phyloP scores from a whole-genome alignment of 2,888 invertebrate genomes.

The Hypomecis atomaria region DNA sequence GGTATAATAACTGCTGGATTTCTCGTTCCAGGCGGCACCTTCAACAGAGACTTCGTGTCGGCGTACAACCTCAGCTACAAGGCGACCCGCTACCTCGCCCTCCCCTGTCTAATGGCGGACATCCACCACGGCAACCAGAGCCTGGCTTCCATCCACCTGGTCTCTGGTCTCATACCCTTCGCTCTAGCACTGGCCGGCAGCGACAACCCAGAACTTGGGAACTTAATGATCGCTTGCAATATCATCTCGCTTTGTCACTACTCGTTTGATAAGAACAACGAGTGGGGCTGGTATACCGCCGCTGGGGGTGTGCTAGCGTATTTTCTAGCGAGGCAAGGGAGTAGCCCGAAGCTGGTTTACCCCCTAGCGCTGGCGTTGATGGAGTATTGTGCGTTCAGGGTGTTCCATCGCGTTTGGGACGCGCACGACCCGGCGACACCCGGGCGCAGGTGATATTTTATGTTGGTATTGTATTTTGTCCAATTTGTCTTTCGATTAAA shows the following conservation, averaged over 20 bases:
- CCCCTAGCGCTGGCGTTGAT: constrained; percentile 65
- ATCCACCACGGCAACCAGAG: constrained; percentile 54
- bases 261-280: constrained; percentile 52
- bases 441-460: neutral
- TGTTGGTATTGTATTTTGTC: no score
- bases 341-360: constrained; percentile 57
- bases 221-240: constrained; percentile 64
- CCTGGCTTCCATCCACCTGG: constrained; percentile 58
- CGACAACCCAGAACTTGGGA: constrained; percentile 61
- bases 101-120: constrained; percentile 73
- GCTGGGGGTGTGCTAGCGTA: constrained; percentile 64
- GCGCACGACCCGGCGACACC: neutral
- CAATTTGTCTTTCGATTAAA: no score
- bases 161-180: constrained; percentile 71
- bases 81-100: constrained; percentile 65
- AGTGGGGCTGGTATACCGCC: constrained; percentile 72
- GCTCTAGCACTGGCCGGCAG: constrained; percentile 58
- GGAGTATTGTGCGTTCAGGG: constrained; percentile 68
- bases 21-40: constrained; percentile 57
- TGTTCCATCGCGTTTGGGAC: constrained; percentile 45
- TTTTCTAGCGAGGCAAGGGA: constrained; percentile 53
- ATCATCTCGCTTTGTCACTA: constrained; percentile 63
- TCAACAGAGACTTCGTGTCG: constrained; percentile 61
- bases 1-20: neutral
- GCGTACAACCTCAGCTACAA: constrained; percentile 60